phyloP scores from a whole-genome alignment of 2,888 invertebrate species.

The Carabus problematicus region DNA sequence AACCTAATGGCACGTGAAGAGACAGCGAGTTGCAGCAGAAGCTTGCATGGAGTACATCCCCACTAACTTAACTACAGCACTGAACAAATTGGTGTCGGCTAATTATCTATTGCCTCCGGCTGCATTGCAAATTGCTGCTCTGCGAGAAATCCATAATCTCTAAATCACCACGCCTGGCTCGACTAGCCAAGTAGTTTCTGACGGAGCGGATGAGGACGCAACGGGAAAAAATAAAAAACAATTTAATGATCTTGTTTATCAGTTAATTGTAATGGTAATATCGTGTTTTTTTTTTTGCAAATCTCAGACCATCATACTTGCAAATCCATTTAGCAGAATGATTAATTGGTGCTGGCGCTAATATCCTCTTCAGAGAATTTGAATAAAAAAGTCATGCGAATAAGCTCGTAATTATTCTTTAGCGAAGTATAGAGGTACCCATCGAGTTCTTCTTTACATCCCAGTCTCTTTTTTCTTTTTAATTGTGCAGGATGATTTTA shows the following conservation, averaged over 20 bases:
- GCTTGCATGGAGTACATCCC: background rate
- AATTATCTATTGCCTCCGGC: slow-evolving; percentile 40
- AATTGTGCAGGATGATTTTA: too few relatives aligned
- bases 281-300: slow-evolving; percentile 22
- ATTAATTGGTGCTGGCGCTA: slow-evolving; percentile 1
- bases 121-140: slow-evolving; percentile 36
- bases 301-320: background rate
- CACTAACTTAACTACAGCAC: slow-evolving; percentile 4
- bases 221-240: slow-evolving; percentile 30
- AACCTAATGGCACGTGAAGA: too few relatives aligned
- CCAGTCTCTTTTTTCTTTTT: too few relatives aligned
- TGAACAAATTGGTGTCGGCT: slow-evolving; percentile 38
- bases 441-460: too few relatives aligned
- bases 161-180: background rate
- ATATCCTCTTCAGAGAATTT: too few relatives aligned
- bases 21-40: too few relatives aligned
- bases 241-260: slow-evolving; percentile 42
- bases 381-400: too few relatives aligned
- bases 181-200: background rate
- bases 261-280: slow-evolving; percentile 40
- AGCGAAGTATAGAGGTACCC: too few relatives aligned
- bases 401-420: too few relatives aligned
- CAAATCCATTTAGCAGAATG: slow-evolving; percentile 6
- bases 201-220: background rate
- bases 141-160: slow-evolving; percentile 10